Conservation (phyloP, 1,140 invertebrate genomes). For the Colletes latitarsis region DNA sequence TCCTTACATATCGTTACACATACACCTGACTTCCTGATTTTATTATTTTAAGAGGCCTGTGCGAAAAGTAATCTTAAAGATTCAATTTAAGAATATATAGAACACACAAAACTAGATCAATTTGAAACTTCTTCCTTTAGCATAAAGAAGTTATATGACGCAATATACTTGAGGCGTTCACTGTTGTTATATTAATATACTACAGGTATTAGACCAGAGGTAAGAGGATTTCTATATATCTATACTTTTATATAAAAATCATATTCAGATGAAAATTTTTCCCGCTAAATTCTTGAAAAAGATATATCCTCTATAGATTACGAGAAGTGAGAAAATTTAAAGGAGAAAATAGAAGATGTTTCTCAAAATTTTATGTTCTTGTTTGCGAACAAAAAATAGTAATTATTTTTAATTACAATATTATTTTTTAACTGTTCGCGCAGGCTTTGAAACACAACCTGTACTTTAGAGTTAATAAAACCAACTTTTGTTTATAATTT, state of each 20-base stretch:
- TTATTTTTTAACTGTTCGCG: slow-evolving; percentile 59
- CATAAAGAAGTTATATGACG: slow-evolving; percentile 35
- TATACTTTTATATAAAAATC: slow-evolving; percentile 35
- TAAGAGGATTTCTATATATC: slow-evolving; percentile 25
- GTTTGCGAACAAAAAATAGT: slow-evolving; percentile 9
- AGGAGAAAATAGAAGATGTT: background rate
- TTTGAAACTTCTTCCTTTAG: slow-evolving; percentile 11
- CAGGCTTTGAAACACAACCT: slow-evolving; percentile 62
- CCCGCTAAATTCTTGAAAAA: background rate
- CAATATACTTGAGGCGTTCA: slow-evolving; percentile 19
- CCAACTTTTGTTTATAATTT: slow-evolving; percentile 60
- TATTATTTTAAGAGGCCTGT: slow-evolving; percentile 72
- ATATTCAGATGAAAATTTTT: slow-evolving; percentile 12
- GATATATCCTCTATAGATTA: background rate
- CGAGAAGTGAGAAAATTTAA: background rate
- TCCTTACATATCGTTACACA: slow-evolving; percentile 71
- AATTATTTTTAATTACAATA: slow-evolving; percentile 12
- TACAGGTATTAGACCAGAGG: slow-evolving; percentile 13
- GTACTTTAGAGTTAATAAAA: slow-evolving; percentile 62
- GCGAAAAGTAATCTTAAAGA: slow-evolving; percentile 62
- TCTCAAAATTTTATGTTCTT: slow-evolving; percentile 24
- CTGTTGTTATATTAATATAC: slow-evolving; percentile 23
- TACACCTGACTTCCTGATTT: slow-evolving; percentile 66
- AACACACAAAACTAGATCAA: slow-evolving; percentile 29
- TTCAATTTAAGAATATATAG: slow-evolving; percentile 25